Base-by-base conservation (phyloP, 2,797 vertebrate species). In the Tolypeutes matacus region DNA sequence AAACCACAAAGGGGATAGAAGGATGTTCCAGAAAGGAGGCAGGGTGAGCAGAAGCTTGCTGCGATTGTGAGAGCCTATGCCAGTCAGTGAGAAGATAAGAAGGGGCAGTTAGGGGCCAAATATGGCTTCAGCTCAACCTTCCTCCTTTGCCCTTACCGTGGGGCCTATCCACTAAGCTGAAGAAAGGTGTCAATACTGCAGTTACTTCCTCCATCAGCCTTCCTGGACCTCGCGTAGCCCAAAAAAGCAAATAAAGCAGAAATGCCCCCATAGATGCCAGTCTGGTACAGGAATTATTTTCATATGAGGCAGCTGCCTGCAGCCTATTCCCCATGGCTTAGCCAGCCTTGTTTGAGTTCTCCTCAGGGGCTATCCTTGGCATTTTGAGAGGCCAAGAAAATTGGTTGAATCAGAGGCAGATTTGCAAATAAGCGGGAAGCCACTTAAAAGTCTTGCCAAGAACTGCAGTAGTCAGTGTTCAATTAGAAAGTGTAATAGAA, bases 371-470 rank as follows among this genome's bases (percentile, higher is more conserved):
- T 83, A 8, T 31, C 0, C 7, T 0, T 58, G 87, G 34, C n/a
- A 34, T n/a, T 27, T 21, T 10, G 18, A 91, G 51, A 89, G 70
- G 17, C 60, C 81, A 89, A 81, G 53, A 62, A 78, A 93, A 58
- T 4, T 83, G 58, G 6, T 5, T 14, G 7, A 62, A 78, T 62
- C 65, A 88, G 93, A 93, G 12, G 70, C 77, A 39, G 60, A 85
- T 94, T 36, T 95, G 70, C 64, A 72, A 95, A 60, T 11, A 83
- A 51, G 56, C 85, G 86, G 92, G 70, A 56, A 73, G 56, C 34
- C 46, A 67, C 92, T 80, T 21, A 60, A 64, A 94, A 67, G 23
- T 29, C 53, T 34, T 70, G 72, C 84, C 31, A 77, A 81, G 62
- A 85, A 49, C 39, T 21, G 18, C 5, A 49, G 27, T 39, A 15